Base-by-base conservation (phyloP, 2,888 invertebrate species). In the Alentia gelatinosa region DNA sequence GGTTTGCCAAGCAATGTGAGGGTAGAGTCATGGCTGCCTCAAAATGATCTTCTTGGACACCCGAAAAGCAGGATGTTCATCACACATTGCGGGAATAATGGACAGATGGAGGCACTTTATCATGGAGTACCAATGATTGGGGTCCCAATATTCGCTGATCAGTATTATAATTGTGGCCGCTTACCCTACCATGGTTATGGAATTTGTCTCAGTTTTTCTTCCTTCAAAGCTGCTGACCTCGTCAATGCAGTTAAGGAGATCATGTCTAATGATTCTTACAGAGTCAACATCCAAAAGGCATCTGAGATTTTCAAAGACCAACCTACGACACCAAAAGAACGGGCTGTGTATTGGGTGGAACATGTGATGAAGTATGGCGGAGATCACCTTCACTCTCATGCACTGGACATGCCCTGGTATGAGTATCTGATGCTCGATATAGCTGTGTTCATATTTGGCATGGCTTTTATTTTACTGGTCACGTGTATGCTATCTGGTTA, bases 11-110 rank as follows among this genome's bases (percentile, higher is more conserved):
- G 37, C 19, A 89, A 89, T 89, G 68, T 89, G 12, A 50, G 30
- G 12, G 33, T 50, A n/a, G 30, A 7, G n/a, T 19, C 3, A 26
- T 94, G 94, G 94, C 42, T 94, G 30, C 94, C 94, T 23, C 93
- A 94, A 68, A 93, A 93, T 56, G 93, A 94, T 47, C 84, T 94
- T 0, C 93, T 94, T 15, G 93, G 90, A 12, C 93, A 94, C 84
- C 75, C 63, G 0, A 94, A 93, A n/a, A 90, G 91, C 7, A 93
- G 92, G 90, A 83, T 93, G 30, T 93, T 94, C 84, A 91, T 94
- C 15, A 92, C 93, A 30, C 94, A 94, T 68, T 94, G 93, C 75
- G 94, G 94, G 0, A 92, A 90, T 37, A 93, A 93, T 86, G 93
- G 94, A 1, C 91, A 91, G 12, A 92, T 91, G 89, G 93, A 94